Conservation (phyloP, 2,888 invertebrate species). For the Zygaena filipendulae region DNA sequence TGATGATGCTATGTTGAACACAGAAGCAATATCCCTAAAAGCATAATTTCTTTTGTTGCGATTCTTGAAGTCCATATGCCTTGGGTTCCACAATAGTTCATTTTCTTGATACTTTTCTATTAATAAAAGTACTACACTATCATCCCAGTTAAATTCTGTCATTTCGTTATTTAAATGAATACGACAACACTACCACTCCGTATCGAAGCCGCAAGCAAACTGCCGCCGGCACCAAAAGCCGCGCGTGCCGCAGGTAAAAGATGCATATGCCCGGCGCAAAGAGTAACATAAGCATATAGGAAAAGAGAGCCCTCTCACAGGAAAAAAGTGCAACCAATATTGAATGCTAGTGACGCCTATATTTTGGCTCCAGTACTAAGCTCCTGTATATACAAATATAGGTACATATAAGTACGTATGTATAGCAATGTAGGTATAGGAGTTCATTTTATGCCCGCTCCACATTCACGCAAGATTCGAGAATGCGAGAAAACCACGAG, state of each 20-base stretch:
- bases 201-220: conserved; percentile 17
- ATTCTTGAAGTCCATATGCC: conserved; percentile 19
- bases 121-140: conserved; percentile 19
- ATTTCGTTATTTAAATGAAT: conserved; percentile 14
- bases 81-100: conserved; percentile 19
- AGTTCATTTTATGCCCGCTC: no score
- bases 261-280: no score
- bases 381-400: no score
- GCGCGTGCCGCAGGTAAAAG: conserved; percentile 15
- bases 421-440: no score
- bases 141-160: conserved; percentile 20
- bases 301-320: no score
- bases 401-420: no score
- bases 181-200: conserved; percentile 17
- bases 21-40: conserved; percentile 18
- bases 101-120: conserved; percentile 22
- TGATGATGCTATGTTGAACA: conserved; percentile 18
- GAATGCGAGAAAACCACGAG: no score
- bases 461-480: no score
- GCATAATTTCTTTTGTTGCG: conserved; percentile 19
- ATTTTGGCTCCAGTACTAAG: no score
- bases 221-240: conserved; percentile 17
- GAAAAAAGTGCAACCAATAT: no score
- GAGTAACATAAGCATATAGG: no score
- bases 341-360: no score